Evolutionary conservation across 2,797 vertebrate genomes (phyloP).

Genomic region (Chelon labrosus): DNA sequence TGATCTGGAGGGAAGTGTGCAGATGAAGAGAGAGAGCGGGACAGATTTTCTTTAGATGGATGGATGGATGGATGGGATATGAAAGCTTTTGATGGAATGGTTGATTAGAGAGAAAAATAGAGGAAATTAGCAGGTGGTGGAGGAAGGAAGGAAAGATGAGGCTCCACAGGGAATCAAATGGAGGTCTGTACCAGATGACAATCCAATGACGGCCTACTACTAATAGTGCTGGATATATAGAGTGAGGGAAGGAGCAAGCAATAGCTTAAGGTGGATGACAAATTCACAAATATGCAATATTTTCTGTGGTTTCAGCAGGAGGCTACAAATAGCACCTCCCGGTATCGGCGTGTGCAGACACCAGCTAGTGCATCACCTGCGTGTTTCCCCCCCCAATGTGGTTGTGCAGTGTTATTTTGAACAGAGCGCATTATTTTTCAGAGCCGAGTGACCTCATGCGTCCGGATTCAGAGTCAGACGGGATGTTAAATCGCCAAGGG

Average conservation of each 20-base stretch:
- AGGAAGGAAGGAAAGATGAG: conserved; percentile 23
- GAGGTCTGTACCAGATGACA: conserved; percentile 33
- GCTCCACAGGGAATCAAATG: conserved; percentile 35
- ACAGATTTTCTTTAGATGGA: no score
- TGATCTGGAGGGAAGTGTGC: conserved; percentile 42
- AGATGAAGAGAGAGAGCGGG: conserved; percentile 26
- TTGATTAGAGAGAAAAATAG: conserved; percentile 39
- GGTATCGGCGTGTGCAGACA: background rate
- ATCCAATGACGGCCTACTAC: conserved; percentile 4
- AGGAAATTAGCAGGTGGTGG: conserved; percentile 27
- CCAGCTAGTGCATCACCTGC: background rate
- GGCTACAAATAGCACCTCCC: conserved; percentile 7
- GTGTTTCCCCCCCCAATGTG: background rate
- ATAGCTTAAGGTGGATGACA: background rate
- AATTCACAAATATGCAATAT: background rate
- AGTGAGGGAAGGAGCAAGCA: conserved; percentile 1
- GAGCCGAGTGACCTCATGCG: conserved; percentile 65
- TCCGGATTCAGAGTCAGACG: conserved; percentile 51
- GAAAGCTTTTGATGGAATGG: conserved; percentile 39
- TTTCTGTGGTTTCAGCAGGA: conserved; percentile 8
- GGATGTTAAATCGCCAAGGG: conserved; percentile 57
- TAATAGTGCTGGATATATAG: conserved; percentile 16
- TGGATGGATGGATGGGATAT: conserved; percentile 25
- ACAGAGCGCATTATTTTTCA: conserved; percentile 47
- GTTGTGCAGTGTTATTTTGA: conserved; percentile 32